A percentile compares a stretch with the other conserved stretches of the same genome.
These are phyloP conservation scores for Fopius arisanus DNA, from an alignment of 1,140 invertebrate species.

Conservation along the genomic window DNA sequence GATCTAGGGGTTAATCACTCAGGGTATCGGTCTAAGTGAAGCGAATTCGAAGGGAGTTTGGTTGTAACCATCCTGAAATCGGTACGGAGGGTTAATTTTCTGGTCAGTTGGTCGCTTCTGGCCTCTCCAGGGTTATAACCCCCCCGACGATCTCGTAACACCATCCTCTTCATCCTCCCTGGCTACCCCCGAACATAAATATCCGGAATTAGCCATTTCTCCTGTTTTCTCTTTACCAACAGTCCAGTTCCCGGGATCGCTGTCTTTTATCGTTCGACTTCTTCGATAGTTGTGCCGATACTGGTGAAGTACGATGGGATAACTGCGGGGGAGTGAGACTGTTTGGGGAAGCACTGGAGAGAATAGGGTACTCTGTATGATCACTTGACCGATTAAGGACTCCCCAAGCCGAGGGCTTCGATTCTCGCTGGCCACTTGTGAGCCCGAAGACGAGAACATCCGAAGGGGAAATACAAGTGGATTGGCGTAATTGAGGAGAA, in stretches of 20 bases:
- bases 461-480: slow-evolving; percentile 58
- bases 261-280: slow-evolving; percentile 40
- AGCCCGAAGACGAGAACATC: slow-evolving; percentile 41
- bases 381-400: slow-evolving; percentile 67
- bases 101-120: slow-evolving; percentile 68
- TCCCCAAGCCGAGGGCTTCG: slow-evolving; percentile 23
- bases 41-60: slow-evolving; percentile 47
- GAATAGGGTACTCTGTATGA: slow-evolving; percentile 47
- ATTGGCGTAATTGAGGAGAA: slow-evolving; percentile 67
- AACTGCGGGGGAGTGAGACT: slow-evolving; percentile 33
- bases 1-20: not conserved
- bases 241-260: slow-evolving; percentile 15
- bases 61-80: slow-evolving; percentile 50
- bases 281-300: not conserved
- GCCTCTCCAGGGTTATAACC: slow-evolving; percentile 61
- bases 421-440: slow-evolving; percentile 11
- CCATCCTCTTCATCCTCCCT: not conserved
- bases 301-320: not conserved
- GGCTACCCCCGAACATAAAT: slow-evolving; percentile 59
- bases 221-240: slow-evolving; percentile 51
- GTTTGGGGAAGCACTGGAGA: slow-evolving; percentile 12
- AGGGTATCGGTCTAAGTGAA: slow-evolving; percentile 23
- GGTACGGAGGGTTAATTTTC: slow-evolving; percentile 66
- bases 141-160: slow-evolving; percentile 61
- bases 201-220: slow-evolving; percentile 68